A percentile compares a stretch with the other conserved stretches of the same genome.
Evolutionary conservation across 2,797 vertebrate genomes (phyloP).

Genomic region (Dryobates pubescens): DNA sequence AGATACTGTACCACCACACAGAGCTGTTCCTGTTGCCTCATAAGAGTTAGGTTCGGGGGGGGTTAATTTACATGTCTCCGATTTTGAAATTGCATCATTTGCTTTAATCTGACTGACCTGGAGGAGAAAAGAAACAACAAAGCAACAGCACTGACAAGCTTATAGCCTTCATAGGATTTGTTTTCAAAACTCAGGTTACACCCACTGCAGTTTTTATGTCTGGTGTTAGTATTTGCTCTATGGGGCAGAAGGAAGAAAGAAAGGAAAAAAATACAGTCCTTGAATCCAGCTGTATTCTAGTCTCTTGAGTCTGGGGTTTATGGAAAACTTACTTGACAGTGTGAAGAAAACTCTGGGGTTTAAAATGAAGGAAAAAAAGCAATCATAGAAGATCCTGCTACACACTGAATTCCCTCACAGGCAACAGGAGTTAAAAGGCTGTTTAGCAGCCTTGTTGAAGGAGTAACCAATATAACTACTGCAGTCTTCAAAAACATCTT

Average conservation of each 20-base stretch:
- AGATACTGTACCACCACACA: not conserved
- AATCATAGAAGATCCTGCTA: not conserved
- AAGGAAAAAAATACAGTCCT: not conserved
- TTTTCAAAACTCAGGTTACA: conserved; percentile 55
- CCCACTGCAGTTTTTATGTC: conserved; percentile 50
- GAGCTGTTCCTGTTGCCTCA: conserved; percentile 21
- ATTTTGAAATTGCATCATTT: conserved; percentile 62
- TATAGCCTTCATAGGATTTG: conserved; percentile 23
- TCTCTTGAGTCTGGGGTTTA: conserved; percentile 50
- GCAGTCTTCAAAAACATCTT: not conserved
- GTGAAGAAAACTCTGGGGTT: not conserved
- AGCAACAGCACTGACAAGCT: not conserved
- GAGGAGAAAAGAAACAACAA: not conserved
- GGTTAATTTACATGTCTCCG: not conserved
- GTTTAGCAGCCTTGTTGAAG: not conserved
- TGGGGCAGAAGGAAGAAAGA: no score
- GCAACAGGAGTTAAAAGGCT: not conserved
- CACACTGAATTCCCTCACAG: not conserved
- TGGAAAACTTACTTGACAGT: conserved; percentile 36
- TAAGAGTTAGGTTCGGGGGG: conserved; percentile 5
- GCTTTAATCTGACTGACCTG: conserved; percentile 62
- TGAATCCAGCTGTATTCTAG: conserved; percentile 30
- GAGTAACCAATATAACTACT: not conserved
- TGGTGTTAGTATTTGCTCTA: conserved; percentile 37
- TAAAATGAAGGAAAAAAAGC: not conserved